These are phyloP conservation scores for Ophiodon elongatus DNA, from an alignment of 2,113 vertebrate species.

Conservation along the genomic window DNA sequence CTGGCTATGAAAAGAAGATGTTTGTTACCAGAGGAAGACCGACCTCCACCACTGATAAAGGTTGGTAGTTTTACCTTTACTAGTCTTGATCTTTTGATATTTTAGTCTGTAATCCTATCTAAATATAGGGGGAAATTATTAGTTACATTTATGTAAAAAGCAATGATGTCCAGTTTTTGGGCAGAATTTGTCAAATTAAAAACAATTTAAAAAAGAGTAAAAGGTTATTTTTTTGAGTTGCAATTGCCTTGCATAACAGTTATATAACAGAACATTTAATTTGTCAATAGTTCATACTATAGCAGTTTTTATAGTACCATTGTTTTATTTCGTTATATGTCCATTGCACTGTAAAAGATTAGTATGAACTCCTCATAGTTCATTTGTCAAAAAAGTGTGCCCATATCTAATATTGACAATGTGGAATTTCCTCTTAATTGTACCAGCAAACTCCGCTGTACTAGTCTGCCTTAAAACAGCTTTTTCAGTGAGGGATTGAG, in stretches of 20 bases:
- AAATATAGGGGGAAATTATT: too few species aligned
- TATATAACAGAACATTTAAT: neutral
- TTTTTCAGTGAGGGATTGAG: neutral
- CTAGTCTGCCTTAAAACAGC: neutral
- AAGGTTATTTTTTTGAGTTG: neutral
- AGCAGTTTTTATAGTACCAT: neutral
- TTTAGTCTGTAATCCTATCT: too few species aligned
- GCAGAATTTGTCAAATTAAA: too few species aligned
- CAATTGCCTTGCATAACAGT: neutral
- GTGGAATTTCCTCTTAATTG: neutral
- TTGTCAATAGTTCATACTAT: neutral
- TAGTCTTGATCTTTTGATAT: neutral
- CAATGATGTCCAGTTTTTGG: too few species aligned
- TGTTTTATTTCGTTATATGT: neutral
- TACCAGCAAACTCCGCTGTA: neutral
- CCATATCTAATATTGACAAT: neutral
- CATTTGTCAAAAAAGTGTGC: neutral
- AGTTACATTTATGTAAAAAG: neutral
- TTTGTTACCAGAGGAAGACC: neutral
- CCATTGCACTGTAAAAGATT: too few species aligned
- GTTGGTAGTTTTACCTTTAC: slow-evolving; percentile 40
- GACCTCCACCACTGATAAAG: slow-evolving; percentile 1
- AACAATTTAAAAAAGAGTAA: too few species aligned
- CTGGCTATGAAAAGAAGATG: slow-evolving; percentile 25
- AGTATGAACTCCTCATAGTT: too few species aligned